Evolutionary conservation across 2,888 invertebrate species (phyloP).

Genomic region (Nymphalis polychloros): DNA sequence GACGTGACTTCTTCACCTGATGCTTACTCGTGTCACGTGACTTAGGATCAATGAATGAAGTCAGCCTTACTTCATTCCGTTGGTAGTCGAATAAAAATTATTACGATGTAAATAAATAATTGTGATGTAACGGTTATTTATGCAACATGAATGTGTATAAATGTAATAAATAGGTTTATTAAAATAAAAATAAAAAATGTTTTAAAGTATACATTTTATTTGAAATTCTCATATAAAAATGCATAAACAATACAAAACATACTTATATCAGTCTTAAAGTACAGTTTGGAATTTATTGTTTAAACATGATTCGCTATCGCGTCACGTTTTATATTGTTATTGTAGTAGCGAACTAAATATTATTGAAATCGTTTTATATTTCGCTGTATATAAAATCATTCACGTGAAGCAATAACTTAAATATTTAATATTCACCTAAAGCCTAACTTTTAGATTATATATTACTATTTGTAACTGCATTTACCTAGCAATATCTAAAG

Average conservation of each 20-base stretch:
- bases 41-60: conserved; percentile 7
- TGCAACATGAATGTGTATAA: conserved; percentile 23
- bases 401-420: background rate
- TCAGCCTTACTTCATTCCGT: conserved; percentile 11
- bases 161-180: conserved; percentile 30
- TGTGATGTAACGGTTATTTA: conserved; percentile 24
- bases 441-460: too few species aligned
- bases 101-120: conserved; percentile 9
- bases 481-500: too few species aligned
- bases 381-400: background rate
- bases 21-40: conserved; percentile 8
- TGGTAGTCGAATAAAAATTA: conserved; percentile 1
- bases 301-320: background rate
- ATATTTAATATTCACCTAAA: background rate
- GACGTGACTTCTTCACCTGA: conserved; percentile 17
- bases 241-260: conserved; percentile 42
- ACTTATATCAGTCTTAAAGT: conserved; percentile 40
- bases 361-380: background rate
- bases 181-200: conserved; percentile 32
- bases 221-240: conserved; percentile 38
- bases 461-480: too few species aligned
- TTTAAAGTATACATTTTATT: conserved; percentile 32
- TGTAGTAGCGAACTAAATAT: background rate
- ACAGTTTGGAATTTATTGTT: conserved; percentile 29
- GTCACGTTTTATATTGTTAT: background rate